Base-by-base conservation (phyloP, 92 coral and sea anemone genomes). In the Parazoanthus swiftii region DNA sequence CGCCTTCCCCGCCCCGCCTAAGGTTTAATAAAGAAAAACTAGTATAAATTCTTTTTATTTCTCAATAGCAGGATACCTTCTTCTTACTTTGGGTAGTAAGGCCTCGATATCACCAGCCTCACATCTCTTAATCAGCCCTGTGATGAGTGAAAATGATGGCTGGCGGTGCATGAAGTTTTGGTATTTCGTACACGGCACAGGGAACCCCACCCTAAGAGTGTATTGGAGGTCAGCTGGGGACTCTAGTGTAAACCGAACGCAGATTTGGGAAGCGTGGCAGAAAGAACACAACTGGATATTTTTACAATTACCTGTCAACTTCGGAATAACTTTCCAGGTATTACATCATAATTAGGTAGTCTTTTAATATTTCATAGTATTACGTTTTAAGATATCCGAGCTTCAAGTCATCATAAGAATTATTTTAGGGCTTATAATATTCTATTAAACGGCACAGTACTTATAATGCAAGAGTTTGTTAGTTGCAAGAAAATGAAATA, bases 161-260 rank as follows among this genome's bases (percentile, higher is more conserved):
- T 70, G 86, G 86, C 43, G 23, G 26, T 83, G 86, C 46, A 44
- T 83, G 66, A 70, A 83, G 58, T 83, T 83, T 25, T 83, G 86
- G 86, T 71, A 83, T 67, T 44, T 83, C 9, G 38, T 70, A 13
- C 86, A 67, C 38, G 86, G 86, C 25, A 74, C 54, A 44, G 79
- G 77, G 35, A 39, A n/a, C 51, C 86, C 86, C 13, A 29, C 44
- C 20, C 42, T 83, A 3, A 68, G 42, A 16, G 14, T 70, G 1
- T 70, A 25, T 21, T 83, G 86, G 86, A 83, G 51, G 42, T 76
- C 65, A 26, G 33, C 50, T 70, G 36, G n/a, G 33, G 21, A 2
- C 4, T 39, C 23, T 8, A 1, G 35, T 13, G 15, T 7, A 5
- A 46, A 83, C 48, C 79, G 46, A 48, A 44, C 65, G 26, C 26